A percentile compares a stretch with the other conserved stretches of the same genome.
Conservation (phyloP, 2,888 invertebrate species). For the Tethea ocularis region DNA sequence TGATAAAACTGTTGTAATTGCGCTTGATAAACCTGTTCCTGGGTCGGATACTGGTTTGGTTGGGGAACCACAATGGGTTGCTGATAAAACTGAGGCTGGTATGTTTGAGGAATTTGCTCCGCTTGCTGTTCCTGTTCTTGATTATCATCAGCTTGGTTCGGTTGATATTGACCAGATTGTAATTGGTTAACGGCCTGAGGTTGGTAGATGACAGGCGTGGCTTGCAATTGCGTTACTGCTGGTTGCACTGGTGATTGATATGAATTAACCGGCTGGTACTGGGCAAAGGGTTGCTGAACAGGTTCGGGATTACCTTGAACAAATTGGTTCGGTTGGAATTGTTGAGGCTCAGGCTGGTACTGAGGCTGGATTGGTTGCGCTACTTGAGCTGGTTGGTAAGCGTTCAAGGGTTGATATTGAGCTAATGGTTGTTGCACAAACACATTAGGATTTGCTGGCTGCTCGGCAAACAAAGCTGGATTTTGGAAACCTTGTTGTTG, state of each 20-base stretch:
- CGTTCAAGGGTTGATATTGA: slow-evolving; percentile 31
- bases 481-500: slow-evolving; percentile 43
- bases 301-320: slow-evolving; percentile 26
- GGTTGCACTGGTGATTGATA: slow-evolving; percentile 34
- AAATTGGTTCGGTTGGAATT: slow-evolving; percentile 31
- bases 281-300: slow-evolving; percentile 30
- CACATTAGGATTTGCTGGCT: slow-evolving; percentile 27
- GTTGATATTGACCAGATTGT: slow-evolving; percentile 32
- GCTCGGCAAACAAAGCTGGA: slow-evolving; percentile 48
- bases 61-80: slow-evolving; percentile 28
- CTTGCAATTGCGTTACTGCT: slow-evolving; percentile 17
- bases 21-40: slow-evolving; percentile 22
- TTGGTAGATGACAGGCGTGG: slow-evolving; percentile 36
- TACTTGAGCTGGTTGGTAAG: slow-evolving; percentile 26
- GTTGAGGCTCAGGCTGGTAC: slow-evolving; percentile 19
- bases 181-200: slow-evolving; percentile 34
- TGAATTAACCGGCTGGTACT: slow-evolving; percentile 32
- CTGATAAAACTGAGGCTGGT: slow-evolving; percentile 23
- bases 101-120: slow-evolving; percentile 16
- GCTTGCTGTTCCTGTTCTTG: slow-evolving; percentile 21
- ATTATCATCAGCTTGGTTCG: slow-evolving; percentile 21
- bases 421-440: slow-evolving; percentile 34
- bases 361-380: slow-evolving; percentile 18
- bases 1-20: slow-evolving; percentile 14
- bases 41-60: slow-evolving; percentile 22